Evolutionary conservation across 2,113 vertebrate species (phyloP).

Genomic region (Bungarus multicinctus): DNA sequence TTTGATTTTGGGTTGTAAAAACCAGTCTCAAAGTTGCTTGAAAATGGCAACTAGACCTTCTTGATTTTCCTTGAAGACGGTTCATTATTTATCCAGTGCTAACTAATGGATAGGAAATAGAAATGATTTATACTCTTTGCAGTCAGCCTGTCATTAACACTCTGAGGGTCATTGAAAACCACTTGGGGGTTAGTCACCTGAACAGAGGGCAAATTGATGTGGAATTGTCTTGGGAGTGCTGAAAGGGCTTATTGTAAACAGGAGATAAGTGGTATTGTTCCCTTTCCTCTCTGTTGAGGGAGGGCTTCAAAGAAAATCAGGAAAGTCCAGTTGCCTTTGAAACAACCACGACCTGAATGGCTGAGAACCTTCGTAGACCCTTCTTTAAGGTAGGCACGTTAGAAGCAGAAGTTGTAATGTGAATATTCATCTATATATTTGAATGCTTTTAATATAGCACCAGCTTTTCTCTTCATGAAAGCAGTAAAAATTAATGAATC

Average conservation of each 20-base stretch:
- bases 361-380: neutral
- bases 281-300: neutral
- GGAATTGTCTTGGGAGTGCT: neutral
- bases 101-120: neutral
- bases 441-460: neutral
- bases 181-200: neutral
- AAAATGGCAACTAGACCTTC: neutral
- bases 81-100: neutral
- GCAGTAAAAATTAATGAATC: neutral
- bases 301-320: neutral
- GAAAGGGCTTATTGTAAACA: neutral
- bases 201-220: neutral
- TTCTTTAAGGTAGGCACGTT: neutral
- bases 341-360: neutral
- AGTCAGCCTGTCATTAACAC: neutral
- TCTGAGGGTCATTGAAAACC: neutral
- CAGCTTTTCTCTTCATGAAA: neutral
- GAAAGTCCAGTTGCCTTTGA: neutral
- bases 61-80: neutral
- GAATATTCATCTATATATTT: neutral
- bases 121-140: neutral
- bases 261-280: neutral
- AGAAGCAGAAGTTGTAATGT: neutral
- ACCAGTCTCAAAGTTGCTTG: neutral
- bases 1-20: neutral